These are phyloP conservation scores for Parnassius orleans DNA, from an alignment of 2,888 invertebrate species.

Conservation along the genomic window DNA sequence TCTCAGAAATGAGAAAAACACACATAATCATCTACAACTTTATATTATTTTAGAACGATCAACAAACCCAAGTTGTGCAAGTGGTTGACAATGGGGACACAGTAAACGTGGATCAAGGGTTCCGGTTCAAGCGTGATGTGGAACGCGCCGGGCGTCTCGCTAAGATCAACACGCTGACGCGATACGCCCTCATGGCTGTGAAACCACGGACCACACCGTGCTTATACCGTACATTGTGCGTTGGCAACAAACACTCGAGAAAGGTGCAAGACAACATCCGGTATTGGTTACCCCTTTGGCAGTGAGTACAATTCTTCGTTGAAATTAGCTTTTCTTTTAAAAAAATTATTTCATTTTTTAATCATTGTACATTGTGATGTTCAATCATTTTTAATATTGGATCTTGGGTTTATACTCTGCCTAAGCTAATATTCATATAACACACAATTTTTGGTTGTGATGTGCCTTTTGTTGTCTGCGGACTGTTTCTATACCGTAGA, in stretches of 20 bases:
- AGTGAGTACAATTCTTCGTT: slow-evolving; percentile 70
- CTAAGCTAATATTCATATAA: no score
- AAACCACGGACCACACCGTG: slow-evolving; percentile 81
- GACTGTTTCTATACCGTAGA: no score
- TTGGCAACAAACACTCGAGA: slow-evolving; percentile 84
- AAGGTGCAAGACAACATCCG: slow-evolving; percentile 76
- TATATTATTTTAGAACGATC: slow-evolving; percentile 50
- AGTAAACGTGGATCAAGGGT: slow-evolving; percentile 68
- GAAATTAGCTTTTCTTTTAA: no score
- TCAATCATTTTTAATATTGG: no score
- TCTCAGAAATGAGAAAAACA: no score
- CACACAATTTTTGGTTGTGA: no score
- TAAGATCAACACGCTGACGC: slow-evolving; percentile 77
- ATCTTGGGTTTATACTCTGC: no score
- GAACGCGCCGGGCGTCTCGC: slow-evolving; percentile 47
- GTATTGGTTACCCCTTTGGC: slow-evolving; percentile 88
- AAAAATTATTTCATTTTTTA: no score
- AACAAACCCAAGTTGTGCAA: slow-evolving; percentile 67
- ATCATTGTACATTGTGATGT: no score
- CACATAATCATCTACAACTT: no score
- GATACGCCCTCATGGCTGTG: slow-evolving; percentile 74
- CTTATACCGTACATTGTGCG: slow-evolving; percentile 83
- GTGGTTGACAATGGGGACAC: slow-evolving; percentile 67
- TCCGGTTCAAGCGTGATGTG: slow-evolving; percentile 60
- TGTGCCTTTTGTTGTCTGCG: no score